Percentiles rank a stretch among this genome's conserved stretches.
These are phyloP conservation scores for Saccopteryx bilineata DNA, from an alignment of 2,113 vertebrate species.

Conservation along the genomic window DNA sequence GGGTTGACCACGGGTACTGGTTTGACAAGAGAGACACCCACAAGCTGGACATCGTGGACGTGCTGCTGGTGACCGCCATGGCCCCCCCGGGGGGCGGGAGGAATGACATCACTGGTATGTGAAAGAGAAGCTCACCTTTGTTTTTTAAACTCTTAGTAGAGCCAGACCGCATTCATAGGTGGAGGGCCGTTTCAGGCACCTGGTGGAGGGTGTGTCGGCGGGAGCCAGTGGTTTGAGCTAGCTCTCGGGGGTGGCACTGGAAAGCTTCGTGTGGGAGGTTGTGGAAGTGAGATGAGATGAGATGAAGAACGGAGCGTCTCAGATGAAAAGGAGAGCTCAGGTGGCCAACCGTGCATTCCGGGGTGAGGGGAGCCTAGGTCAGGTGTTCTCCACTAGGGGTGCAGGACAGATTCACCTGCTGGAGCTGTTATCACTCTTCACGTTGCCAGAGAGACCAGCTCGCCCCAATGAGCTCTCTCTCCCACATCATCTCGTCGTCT, in stretches of 20 bases:
- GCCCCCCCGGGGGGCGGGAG: constrained; percentile 96
- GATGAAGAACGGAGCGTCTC: not conserved
- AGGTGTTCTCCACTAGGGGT: not conserved
- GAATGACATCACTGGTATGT: constrained; percentile 95
- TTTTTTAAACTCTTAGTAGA: not conserved
- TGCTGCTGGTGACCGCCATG: constrained; percentile 94
- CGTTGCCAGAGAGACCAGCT: not conserved
- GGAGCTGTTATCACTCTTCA: not conserved
- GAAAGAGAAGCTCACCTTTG: not conserved
- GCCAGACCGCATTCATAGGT: not conserved
- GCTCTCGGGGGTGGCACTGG: not conserved
- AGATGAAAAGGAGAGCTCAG: not conserved
- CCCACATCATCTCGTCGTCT: not conserved
- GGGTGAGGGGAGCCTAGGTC: not conserved
- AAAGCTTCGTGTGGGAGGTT: not conserved
- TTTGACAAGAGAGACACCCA: constrained; percentile 95
- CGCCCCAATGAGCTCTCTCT: not conserved
- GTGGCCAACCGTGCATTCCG: not conserved
- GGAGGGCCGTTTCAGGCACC: not conserved
- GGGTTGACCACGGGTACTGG: constrained; percentile 95
- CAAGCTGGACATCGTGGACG: constrained; percentile 89
- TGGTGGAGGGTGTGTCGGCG: not conserved
- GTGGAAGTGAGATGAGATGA: not conserved
- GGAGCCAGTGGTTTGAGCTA: not conserved
- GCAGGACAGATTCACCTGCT: not conserved